Conservation (phyloP, 2,113 vertebrate species). For the Forbesichthys papilliferus region DNA sequence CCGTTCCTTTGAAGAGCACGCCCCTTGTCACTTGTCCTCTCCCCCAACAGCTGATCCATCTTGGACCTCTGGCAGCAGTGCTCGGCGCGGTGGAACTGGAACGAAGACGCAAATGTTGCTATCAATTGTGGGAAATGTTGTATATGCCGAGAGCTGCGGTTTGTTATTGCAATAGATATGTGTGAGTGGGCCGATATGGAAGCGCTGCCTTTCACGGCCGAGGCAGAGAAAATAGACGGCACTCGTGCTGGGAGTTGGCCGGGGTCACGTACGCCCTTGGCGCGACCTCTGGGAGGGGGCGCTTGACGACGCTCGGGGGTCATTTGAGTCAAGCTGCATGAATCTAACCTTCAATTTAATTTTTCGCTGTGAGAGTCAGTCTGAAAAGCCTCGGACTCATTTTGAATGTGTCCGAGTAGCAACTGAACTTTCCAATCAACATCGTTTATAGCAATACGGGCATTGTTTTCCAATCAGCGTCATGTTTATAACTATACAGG, state of each 20-base stretch:
- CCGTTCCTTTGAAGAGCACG: conserved; percentile 69
- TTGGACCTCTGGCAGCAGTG: conserved; percentile 48
- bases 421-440: no score
- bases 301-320: conserved; percentile 59
- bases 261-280: conserved; percentile 60
- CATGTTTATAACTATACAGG: no score
- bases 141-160: conserved; percentile 54
- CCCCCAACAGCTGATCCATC: conserved; percentile 64
- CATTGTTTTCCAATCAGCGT: no score
- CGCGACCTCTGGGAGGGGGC: conserved; percentile 59
- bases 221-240: conserved; percentile 68
- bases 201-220: conserved; percentile 52
- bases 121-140: conserved; percentile 58
- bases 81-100: conserved; percentile 56
- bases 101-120: conserved; percentile 68
- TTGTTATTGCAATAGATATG: conserved; percentile 72
- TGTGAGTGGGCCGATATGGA: conserved; percentile 63
- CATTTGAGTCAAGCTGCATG: conserved; percentile 62
- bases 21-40: conserved; percentile 64
- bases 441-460: no score
- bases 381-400: no score
- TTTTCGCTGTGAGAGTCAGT: no score
- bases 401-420: no score
- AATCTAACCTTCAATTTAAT: conserved; percentile 23
- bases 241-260: conserved; percentile 57